Evolutionary conservation across 2,888 invertebrate genomes (phyloP).

Genomic region (Cerastis leucographa): DNA sequence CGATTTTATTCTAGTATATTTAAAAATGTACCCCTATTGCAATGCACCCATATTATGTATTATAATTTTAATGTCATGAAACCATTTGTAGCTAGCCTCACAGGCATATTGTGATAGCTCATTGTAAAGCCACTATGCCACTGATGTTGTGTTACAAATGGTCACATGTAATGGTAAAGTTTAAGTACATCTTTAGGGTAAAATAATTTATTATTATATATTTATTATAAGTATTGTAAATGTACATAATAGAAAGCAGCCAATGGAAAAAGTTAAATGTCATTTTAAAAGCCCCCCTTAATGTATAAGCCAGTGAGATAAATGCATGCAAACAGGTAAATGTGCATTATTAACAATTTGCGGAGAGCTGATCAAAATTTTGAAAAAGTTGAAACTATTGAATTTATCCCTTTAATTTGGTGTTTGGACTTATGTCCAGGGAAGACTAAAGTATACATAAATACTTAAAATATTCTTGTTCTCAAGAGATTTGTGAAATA

Average conservation of each 20-base stretch:
- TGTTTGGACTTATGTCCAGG: conserved; percentile 76
- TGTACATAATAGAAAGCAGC: conserved; percentile 82
- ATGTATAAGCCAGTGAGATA: conserved; percentile 84
- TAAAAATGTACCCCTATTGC: conserved; percentile 78
- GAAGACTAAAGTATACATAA: conserved; percentile 77
- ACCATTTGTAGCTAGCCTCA: conserved; percentile 71
- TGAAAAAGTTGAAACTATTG: conserved; percentile 66
- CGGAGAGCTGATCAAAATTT: conserved; percentile 80
- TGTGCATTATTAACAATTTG: conserved; percentile 84
- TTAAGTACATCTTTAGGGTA: conserved; percentile 75
- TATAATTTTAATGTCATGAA: conserved; percentile 68
- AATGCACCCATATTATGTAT: conserved; percentile 80
- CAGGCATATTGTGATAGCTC: conserved; percentile 13
- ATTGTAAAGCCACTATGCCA: conserved; percentile 10
- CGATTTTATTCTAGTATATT: conserved; percentile 63
- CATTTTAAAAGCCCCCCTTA: conserved; percentile 81
- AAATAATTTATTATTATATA: conserved; percentile 64
- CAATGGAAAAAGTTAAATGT: conserved; percentile 83
- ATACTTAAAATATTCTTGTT: conserved; percentile 66
- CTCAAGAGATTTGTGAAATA: conserved; percentile 68
- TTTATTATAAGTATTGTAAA: conserved; percentile 66
- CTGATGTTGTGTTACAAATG: conserved; percentile 63
- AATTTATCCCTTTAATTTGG: conserved; percentile 58
- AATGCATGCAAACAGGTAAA: conserved; percentile 87
- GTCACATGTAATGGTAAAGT: conserved; percentile 67